phyloP scores from a whole-genome alignment of 30 jellyfish, hydroid and myxozoan genomes.

The Pelagia noctiluca region DNA sequence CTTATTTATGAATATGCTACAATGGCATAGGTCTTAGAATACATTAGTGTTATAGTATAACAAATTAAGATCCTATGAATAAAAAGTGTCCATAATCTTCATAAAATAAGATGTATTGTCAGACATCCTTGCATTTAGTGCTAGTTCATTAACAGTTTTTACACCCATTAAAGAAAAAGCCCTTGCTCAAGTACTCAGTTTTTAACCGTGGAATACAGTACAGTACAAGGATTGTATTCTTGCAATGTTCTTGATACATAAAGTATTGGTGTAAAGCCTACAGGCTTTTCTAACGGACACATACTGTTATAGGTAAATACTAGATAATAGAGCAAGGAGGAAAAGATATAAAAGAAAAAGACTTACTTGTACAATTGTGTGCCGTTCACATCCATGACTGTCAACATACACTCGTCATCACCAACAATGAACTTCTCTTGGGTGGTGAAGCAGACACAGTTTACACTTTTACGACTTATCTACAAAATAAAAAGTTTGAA shows the following conservation, averaged over 20 bases:
- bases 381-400: background rate
- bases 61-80: slow-evolving; percentile 30
- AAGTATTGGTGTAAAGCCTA: slow-evolving; percentile 19
- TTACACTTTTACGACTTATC: slow-evolving; percentile 44
- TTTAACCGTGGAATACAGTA: slow-evolving; percentile 34
- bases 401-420: slow-evolving; percentile 35
- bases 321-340: background rate
- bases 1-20: slow-evolving; percentile 6
- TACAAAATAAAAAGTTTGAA: slow-evolving; percentile 10
- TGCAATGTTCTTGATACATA: slow-evolving; percentile 33
- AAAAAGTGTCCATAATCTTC: slow-evolving; percentile 25
- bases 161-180: slow-evolving; percentile 24
- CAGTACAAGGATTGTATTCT: slow-evolving; percentile 24
- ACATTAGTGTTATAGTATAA: background rate
- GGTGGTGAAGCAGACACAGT: slow-evolving; percentile 29
- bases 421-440: slow-evolving; percentile 39
- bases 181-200: slow-evolving; percentile 15
- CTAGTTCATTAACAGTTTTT: slow-evolving; percentile 33
- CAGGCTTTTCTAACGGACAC: too few relatives aligned
- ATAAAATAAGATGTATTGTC: slow-evolving; percentile 33
- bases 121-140: slow-evolving; percentile 40
- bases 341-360: background rate
- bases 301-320: too few relatives aligned
- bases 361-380: background rate
- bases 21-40: slow-evolving; percentile 17